Evolutionary conservation across 2,888 invertebrate genomes (phyloP), one percentile per base, ranked within the genome.

Genomic region (Anorthoa munda): DNA sequence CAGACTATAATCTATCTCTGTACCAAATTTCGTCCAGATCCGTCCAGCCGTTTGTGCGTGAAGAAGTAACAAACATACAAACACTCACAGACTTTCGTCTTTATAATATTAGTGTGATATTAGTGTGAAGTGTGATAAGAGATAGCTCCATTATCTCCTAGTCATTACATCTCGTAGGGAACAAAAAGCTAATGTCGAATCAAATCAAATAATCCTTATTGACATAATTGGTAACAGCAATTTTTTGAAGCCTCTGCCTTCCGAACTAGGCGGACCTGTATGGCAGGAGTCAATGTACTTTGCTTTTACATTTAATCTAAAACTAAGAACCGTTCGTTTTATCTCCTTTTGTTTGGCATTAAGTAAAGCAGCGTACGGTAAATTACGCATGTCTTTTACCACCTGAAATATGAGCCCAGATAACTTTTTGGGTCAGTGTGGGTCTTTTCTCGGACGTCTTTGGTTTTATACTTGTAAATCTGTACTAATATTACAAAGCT

Each of bases 371-470:
- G 71, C 67, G 66, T 72, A 59, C 85, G 66, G 73, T 74, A 69
- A 70, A 72, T 75, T 66, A 78, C 63, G 39, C 71, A 70, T 58
- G 61, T 72, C 64, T 66, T 65, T 66, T 65, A 71, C 63, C 71
- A 66, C 64, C 71, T 83, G 80, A 83, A 75, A 77, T 77, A 75
- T 82, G 74, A 78, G 55, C 73, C 63, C 55, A 75, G 80, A 77
- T 78, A 75, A 66, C 61, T 77, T 83, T 82, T 86, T 76, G 64
- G 81, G 74, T 85, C 85, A 86, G 66, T 77, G n/a, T 79, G 76
- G 64, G 56, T 79, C 76, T 77, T 77, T 72, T 72, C 66, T 72
- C 31, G 58, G 72, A 68, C 58, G 66, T 78, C 73, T 77, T 82
- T 72, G 45, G 70, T 59, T 59, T 81, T 77, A 72, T 76, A 63